phyloP scores from a whole-genome alignment of 2,888 invertebrate genomes.

The Melinaea menophilus region DNA sequence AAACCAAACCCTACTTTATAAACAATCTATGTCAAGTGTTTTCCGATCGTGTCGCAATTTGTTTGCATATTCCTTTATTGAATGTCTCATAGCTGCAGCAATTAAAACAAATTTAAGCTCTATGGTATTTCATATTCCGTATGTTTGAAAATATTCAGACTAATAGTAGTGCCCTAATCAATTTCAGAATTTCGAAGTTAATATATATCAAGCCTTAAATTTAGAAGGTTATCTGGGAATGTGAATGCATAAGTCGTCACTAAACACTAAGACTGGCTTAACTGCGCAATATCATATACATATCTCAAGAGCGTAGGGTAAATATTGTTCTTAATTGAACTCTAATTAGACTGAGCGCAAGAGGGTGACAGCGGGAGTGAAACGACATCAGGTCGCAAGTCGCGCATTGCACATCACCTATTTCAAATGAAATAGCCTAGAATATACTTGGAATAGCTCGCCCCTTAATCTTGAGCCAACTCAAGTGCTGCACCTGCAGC shows the following conservation, averaged over 20 bases:
- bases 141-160: too few relatives aligned
- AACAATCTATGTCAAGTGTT: constrained; percentile 68
- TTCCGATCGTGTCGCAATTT: constrained; percentile 58
- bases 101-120: constrained; percentile 46
- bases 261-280: constrained; percentile 65
- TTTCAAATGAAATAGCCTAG: constrained; percentile 65
- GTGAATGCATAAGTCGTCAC: constrained; percentile 67
- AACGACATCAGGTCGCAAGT: constrained; percentile 56
- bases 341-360: constrained; percentile 60
- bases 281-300: constrained; percentile 74
- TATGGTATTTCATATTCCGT: constrained; percentile 24
- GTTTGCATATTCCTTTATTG: constrained; percentile 56
- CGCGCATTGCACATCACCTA: constrained; percentile 71
- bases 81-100: constrained; percentile 52
- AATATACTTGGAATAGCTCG: constrained; percentile 72
- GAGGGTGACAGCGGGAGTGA: constrained; percentile 54
- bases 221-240: constrained; percentile 53
- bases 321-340: constrained; percentile 78
- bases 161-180: background rate
- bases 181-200: constrained; percentile 5
- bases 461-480: constrained; percentile 74
- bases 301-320: constrained; percentile 67
- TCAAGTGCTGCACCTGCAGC: constrained; percentile 77
- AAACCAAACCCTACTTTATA: constrained; percentile 62
- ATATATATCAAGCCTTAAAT: background rate